Percentiles rank a stretch among this genome's conserved stretches.
These are phyloP conservation scores for Caerostris extrusa DNA, from an alignment of 1,140 invertebrate species.

Conservation along the genomic window DNA sequence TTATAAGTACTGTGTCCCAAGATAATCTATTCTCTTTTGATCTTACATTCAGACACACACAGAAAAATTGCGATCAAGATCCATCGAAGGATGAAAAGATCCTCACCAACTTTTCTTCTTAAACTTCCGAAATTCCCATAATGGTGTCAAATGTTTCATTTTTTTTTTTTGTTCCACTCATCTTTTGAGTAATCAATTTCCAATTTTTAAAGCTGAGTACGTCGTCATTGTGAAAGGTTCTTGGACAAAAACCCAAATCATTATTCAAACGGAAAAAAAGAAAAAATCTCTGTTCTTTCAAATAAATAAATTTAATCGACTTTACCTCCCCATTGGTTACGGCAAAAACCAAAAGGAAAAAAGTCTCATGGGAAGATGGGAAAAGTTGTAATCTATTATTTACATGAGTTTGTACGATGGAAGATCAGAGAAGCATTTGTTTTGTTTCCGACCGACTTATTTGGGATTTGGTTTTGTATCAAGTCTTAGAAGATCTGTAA, in stretches of 20 bases:
- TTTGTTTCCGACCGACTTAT: not conserved
- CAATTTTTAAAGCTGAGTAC: not conserved
- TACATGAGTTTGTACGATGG: too few relatives aligned
- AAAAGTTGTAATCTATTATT: too few relatives aligned
- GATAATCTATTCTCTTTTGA: not conserved
- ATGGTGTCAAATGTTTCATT: not conserved
- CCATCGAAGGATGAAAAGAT: not conserved
- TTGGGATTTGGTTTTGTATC: not conserved
- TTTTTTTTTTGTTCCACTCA: slow-evolving; percentile 1
- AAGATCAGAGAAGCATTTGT: not conserved
- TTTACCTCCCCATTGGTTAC: too few relatives aligned
- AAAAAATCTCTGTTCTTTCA: too few relatives aligned
- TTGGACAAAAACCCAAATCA: slow-evolving; percentile 25
- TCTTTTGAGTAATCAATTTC: slow-evolving; percentile 23
- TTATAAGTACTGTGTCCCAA: not conserved
- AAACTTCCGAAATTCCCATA: not conserved
- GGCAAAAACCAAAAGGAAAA: too few relatives aligned
- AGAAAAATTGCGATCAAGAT: not conserved
- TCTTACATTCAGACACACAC: not conserved
- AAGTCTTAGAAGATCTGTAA: not conserved
- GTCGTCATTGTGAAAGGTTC: slow-evolving; percentile 15
- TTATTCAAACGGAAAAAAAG: slow-evolving; percentile 24
- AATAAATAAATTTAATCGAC: too few relatives aligned
- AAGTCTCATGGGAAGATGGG: too few relatives aligned
- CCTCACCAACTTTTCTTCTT: not conserved